These are phyloP conservation scores for Mastomys natalensis DNA, from an alignment of 2,113 vertebrate species.

Conservation along the genomic window DNA sequence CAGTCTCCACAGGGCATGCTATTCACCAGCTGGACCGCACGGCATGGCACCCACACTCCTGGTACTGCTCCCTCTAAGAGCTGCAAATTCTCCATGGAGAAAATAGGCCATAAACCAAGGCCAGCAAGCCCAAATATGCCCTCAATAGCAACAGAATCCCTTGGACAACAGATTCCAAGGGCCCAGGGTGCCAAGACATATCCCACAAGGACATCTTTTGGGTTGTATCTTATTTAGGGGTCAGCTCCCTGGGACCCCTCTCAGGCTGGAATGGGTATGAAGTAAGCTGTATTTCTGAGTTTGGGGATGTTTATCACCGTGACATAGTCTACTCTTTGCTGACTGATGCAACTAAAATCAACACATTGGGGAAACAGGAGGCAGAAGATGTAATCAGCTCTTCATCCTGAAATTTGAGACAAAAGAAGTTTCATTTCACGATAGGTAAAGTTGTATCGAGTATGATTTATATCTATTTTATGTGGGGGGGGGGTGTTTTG, in stretches of 20 bases:
- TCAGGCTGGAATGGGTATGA: too few species aligned
- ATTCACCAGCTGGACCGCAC: too few species aligned
- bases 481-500: background rate
- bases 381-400: background rate
- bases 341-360: too few species aligned
- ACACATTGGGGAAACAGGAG: rapidly evolving
- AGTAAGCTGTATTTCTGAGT: rapidly evolving
- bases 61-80: background rate
- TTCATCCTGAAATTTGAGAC: background rate
- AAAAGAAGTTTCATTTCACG: too few species aligned
- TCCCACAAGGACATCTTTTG: background rate
- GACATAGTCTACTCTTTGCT: background rate
- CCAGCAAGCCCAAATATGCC: background rate
- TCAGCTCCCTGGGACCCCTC: background rate
- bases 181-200: too few species aligned
- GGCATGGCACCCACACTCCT: too few species aligned
- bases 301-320: background rate
- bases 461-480: background rate
- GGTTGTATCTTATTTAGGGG: rapidly evolving
- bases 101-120: background rate
- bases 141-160: background rate
- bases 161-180: too few species aligned
- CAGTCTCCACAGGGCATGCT: background rate
- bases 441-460: background rate
- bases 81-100: background rate